phyloP scores from a whole-genome alignment of 2,888 invertebrate genomes.

The Mycogona germanica region DNA sequence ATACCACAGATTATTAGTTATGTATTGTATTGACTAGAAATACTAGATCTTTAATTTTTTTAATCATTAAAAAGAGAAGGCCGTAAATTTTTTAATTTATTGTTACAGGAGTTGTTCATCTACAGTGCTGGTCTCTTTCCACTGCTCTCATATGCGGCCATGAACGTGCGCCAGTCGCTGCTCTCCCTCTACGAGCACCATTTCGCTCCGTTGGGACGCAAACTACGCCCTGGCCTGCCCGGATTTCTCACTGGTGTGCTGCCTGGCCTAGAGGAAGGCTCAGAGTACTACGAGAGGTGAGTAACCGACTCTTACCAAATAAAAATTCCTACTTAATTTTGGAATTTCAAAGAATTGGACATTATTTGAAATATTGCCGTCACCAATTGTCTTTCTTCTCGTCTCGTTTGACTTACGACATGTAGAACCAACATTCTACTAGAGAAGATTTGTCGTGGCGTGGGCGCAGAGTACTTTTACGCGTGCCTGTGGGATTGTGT shows the following conservation, averaged over 20 bases:
- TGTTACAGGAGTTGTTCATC: slow-evolving; percentile 70
- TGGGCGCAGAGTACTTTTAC: slow-evolving; percentile 66
- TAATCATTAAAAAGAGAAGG: no score
- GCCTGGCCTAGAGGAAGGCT: slow-evolving; percentile 74
- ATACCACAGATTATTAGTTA: no score
- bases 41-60: no score
- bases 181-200: slow-evolving; percentile 75
- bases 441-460: slow-evolving; percentile 59
- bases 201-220: slow-evolving; percentile 66
- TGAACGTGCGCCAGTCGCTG: slow-evolving; percentile 72
- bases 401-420: slow-evolving; percentile 19
- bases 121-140: slow-evolving; percentile 76
- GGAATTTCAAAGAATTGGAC: no score
- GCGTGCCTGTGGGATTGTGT: slow-evolving; percentile 80
- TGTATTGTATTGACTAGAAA: no score
- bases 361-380: background rate
- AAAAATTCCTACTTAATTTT: no score
- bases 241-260: slow-evolving; percentile 78
- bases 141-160: slow-evolving; percentile 73
- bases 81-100: no score
- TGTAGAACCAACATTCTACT: slow-evolving; percentile 48
- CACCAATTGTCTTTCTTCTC: background rate
- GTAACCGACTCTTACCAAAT: no score
- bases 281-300: slow-evolving; percentile 68
- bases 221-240: slow-evolving; percentile 63